These are phyloP conservation scores for Stomatorhinus walkeri DNA, from an alignment of 2,797 vertebrate genomes.

Conservation along the genomic window DNA sequence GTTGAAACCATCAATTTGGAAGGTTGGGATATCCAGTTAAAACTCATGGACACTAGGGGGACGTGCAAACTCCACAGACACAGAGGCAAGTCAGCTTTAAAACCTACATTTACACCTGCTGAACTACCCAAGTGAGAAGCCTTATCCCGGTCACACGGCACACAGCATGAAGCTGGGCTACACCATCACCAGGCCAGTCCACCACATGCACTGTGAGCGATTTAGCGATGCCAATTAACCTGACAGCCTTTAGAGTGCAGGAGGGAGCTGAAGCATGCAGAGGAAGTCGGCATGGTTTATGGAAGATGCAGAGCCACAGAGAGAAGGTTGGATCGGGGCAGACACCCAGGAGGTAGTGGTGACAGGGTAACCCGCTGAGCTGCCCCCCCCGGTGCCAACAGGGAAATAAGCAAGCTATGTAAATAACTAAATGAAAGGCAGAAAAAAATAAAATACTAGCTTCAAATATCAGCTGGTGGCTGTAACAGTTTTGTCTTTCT, in stretches of 20 bases:
- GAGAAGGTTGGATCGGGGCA: neutral
- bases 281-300: neutral
- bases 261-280: neutral
- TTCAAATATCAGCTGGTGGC: neutral
- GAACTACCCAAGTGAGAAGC: neutral
- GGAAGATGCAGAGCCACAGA: neutral
- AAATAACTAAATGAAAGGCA: neutral
- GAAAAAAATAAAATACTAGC: neutral
- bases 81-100: neutral
- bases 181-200: neutral
- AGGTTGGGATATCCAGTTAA: neutral
- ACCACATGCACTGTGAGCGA: neutral
- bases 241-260: neutral
- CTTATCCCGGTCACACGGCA: neutral
- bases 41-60: neutral
- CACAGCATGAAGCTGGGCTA: neutral
- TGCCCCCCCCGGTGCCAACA: neutral
- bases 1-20: neutral
- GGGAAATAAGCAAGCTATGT: neutral
- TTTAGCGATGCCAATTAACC: neutral
- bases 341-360: neutral
- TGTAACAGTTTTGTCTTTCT: neutral
- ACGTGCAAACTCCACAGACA: neutral
- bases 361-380: neutral
- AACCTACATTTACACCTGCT: neutral